Conservation (phyloP, 2,113 vertebrate species). For the Vidua chalybeata region DNA sequence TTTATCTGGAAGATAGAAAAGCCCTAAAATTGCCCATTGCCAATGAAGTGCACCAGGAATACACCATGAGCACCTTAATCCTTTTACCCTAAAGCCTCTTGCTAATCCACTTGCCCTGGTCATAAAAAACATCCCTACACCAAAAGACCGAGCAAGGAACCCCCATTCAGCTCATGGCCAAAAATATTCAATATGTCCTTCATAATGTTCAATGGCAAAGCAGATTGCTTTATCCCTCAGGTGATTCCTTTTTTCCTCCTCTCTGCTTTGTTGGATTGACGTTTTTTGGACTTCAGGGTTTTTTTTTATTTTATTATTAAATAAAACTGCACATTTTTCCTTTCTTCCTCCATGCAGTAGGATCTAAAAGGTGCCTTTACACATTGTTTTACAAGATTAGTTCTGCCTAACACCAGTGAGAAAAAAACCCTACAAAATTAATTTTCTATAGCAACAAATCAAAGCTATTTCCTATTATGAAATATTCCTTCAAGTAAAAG, state of each 20-base stretch:
- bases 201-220: background rate
- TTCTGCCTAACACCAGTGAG: background rate
- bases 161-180: background rate
- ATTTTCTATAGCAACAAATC: background rate
- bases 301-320: background rate
- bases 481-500: background rate
- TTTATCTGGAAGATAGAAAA: background rate
- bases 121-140: background rate
- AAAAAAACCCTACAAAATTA: background rate
- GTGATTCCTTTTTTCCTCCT: background rate
- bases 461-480: background rate
- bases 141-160: background rate
- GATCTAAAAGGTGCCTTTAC: background rate
- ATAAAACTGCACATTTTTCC: background rate
- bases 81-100: background rate
- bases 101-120: background rate
- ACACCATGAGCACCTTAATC: background rate
- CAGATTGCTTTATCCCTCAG: background rate
- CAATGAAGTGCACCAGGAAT: background rate
- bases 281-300: fast-evolving
- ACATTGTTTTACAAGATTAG: background rate
- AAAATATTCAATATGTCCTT: background rate
- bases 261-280: background rate
- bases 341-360: background rate
- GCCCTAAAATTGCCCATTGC: background rate